phyloP scores from a whole-genome alignment of 2,888 invertebrate species.

The Deilephila elpenor region DNA sequence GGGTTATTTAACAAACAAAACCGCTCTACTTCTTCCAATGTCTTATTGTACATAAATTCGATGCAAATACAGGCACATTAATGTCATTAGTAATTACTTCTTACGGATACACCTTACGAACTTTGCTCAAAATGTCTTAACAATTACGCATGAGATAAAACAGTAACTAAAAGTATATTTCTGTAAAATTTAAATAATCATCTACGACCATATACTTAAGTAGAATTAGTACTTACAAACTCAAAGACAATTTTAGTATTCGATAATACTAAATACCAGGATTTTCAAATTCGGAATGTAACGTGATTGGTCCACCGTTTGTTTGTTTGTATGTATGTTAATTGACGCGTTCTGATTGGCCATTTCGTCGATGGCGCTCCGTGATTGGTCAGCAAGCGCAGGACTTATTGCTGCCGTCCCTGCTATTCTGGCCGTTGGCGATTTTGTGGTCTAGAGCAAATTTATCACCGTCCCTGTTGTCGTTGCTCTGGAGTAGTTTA shows the following conservation, averaged over 20 bases:
- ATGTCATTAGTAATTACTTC: conserved; percentile 34
- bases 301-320: conserved; percentile 41
- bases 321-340: conserved; percentile 36
- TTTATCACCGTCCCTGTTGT: conserved; percentile 88
- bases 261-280: conserved; percentile 2
- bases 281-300: conserved; percentile 32
- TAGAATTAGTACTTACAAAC: conserved; percentile 15
- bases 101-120: conserved; percentile 12
- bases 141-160: conserved; percentile 14
- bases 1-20: neutral
- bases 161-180: conserved; percentile 33
- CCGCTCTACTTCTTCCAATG: neutral
- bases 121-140: conserved; percentile 5
- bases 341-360: conserved; percentile 48
- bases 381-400: conserved; percentile 86
- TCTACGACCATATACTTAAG: conserved; percentile 16
- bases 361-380: conserved; percentile 42
- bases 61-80: conserved; percentile 52
- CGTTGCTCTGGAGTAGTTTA: conserved; percentile 88
- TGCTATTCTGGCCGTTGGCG: conserved; percentile 76
- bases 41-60: conserved; percentile 52
- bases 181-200: conserved; percentile 7
- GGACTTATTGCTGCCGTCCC: conserved; percentile 75
- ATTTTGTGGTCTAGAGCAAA: conserved; percentile 87
- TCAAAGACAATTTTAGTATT: conserved; percentile 6